A percentile compares a stretch with the other conserved stretches of the same genome.
Evolutionary conservation across 2,113 vertebrate species (phyloP).

Genomic region (Axis porcinus): DNA sequence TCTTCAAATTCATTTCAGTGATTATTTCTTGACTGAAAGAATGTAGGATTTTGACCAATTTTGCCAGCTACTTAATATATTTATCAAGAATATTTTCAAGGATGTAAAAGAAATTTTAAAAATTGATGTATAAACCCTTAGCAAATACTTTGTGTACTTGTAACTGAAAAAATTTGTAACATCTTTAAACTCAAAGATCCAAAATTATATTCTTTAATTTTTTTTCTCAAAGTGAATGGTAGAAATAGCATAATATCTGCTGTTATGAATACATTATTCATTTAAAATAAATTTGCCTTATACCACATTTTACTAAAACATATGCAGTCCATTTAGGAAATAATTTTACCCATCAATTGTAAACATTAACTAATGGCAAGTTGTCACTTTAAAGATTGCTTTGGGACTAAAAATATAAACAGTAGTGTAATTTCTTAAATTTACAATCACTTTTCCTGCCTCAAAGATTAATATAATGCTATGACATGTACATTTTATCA

Average conservation of each 20-base stretch:
- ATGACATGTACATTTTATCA: not conserved
- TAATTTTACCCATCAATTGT: not conserved
- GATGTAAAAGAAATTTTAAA: not conserved
- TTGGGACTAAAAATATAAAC: not conserved
- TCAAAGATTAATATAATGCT: not conserved
- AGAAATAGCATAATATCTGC: not conserved
- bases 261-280: not conserved
- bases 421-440: constrained; percentile 4
- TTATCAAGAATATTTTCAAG: not conserved
- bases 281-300: constrained; percentile 22
- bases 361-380: not conserved
- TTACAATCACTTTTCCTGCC: not conserved
- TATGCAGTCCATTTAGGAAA: not conserved
- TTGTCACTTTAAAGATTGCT: not conserved
- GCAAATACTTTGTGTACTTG: not conserved
- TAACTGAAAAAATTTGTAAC: not conserved
- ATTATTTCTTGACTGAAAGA: not conserved
- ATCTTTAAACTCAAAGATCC: not conserved
- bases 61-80: not conserved
- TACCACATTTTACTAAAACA: not conserved
- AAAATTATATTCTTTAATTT: not conserved
- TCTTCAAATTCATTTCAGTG: not conserved
- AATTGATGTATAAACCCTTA: not conserved
- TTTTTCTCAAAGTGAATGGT: not conserved
- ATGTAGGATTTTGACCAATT: not conserved